These are phyloP conservation scores for Diplazon laetatorius DNA, from an alignment of 2,888 invertebrate species.

Conservation along the genomic window DNA sequence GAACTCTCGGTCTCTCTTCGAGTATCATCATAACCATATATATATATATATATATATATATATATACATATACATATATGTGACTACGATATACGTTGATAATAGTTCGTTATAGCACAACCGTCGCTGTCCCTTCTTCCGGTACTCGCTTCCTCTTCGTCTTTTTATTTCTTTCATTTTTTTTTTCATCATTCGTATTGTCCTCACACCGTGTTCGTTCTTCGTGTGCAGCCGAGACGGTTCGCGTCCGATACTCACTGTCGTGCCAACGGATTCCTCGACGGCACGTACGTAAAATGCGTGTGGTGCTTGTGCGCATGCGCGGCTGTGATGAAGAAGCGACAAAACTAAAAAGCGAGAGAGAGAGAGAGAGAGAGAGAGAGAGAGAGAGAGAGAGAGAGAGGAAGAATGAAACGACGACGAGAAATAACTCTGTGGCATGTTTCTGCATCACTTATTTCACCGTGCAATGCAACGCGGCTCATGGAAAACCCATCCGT, in stretches of 20 bases:
- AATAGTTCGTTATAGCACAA: conserved; percentile 28
- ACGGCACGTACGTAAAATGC: conserved; percentile 28
- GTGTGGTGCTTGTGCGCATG: neutral
- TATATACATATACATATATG: too few species aligned
- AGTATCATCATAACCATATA: conserved; percentile 32
- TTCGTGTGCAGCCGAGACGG: conserved; percentile 40
- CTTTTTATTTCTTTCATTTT: conserved; percentile 46
- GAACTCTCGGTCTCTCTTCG: conserved; percentile 30
- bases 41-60: too few species aligned
- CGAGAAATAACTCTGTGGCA: conserved; percentile 28
- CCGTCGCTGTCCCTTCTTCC: conserved; percentile 63
- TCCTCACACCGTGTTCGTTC: conserved; percentile 3
- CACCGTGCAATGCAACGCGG: too few species aligned
- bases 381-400: too few species aligned
- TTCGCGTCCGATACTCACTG: too few species aligned
- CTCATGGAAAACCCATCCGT: conserved; percentile 53
- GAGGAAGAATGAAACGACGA: conserved; percentile 16
- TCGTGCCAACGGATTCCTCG: conserved; percentile 18
- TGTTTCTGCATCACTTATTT: conserved; percentile 49
- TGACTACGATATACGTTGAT: too few species aligned
- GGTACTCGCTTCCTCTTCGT: conserved; percentile 59
- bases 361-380: too few species aligned
- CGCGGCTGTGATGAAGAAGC: conserved; percentile 19
- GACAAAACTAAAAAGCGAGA: too few species aligned
- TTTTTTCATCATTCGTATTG: conserved; percentile 51